Percentiles rank a stretch among this genome's conserved stretches.
These are phyloP conservation scores for Hemibagrus guttatus DNA, from an alignment of 2,797 vertebrate genomes.

Conservation along the genomic window DNA sequence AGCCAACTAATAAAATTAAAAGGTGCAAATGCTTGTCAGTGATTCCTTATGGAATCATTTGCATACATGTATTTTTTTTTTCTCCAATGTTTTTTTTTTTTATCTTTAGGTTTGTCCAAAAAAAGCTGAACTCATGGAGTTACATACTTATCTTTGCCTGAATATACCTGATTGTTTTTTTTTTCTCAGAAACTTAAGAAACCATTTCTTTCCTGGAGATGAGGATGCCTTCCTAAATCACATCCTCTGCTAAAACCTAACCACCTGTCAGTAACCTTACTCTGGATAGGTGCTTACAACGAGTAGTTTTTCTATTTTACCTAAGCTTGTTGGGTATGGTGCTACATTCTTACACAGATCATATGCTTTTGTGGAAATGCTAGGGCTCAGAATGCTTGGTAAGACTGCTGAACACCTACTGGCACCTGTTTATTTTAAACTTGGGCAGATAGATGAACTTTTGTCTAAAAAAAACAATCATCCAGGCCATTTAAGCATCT, in stretches of 20 bases:
- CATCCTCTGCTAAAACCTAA: constrained; percentile 57
- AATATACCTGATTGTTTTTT: constrained; percentile 61
- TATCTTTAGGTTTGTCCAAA: constrained; percentile 44
- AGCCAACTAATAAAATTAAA: constrained; percentile 55
- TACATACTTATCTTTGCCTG: constrained; percentile 57
- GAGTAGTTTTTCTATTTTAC: constrained; percentile 12
- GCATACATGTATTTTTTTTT: constrained; percentile 30
- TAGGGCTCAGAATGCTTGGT: not conserved
- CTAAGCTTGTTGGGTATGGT: constrained; percentile 43
- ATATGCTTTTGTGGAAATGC: constrained; percentile 7
- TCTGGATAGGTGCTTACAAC: constrained; percentile 51
- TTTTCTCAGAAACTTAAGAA: constrained; percentile 39
- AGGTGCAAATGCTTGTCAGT: constrained; percentile 54
- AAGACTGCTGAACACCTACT: not conserved
- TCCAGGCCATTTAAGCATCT: not conserved
- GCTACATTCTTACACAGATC: constrained; percentile 35
- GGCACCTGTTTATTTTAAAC: not conserved
- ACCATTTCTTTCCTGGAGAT: constrained; percentile 48
- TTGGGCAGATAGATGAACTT: not conserved
- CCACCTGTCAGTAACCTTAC: constrained; percentile 38
- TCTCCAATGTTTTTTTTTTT: not conserved
- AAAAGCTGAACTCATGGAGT: constrained; percentile 35
- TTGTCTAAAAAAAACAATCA: not conserved
- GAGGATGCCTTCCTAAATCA: constrained; percentile 54
- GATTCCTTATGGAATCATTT: constrained; percentile 12